phyloP scores from a whole-genome alignment of 2,888 invertebrate genomes.

The Meteorus cinctellus region DNA sequence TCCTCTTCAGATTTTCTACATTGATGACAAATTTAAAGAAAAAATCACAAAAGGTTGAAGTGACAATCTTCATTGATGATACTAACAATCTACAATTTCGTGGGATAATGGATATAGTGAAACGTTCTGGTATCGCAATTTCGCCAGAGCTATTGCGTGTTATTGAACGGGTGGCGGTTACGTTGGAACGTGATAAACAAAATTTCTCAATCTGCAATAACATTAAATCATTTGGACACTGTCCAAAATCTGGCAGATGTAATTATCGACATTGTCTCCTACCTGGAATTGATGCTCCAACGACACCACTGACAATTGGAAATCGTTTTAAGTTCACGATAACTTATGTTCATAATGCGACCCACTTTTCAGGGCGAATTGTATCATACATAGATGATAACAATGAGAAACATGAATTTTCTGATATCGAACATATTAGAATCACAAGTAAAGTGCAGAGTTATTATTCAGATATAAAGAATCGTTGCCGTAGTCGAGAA shows the following conservation, averaged over 20 bases:
- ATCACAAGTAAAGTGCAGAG: slow-evolving; percentile 57
- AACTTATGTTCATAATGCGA: slow-evolving; percentile 76
- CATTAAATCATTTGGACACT: slow-evolving; percentile 80
- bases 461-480: slow-evolving; percentile 58
- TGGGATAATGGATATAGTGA: slow-evolving; percentile 78
- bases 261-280: slow-evolving; percentile 78
- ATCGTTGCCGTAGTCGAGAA: slow-evolving; percentile 57
- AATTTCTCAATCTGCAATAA: slow-evolving; percentile 77
- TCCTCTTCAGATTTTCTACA: slow-evolving; percentile 81
- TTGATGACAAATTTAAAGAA: slow-evolving; percentile 77
- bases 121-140: slow-evolving; percentile 69
- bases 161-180: slow-evolving; percentile 56
- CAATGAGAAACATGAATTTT: slow-evolving; percentile 50
- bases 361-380: slow-evolving; percentile 78
- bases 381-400: slow-evolving; percentile 71
- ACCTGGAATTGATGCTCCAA: slow-evolving; percentile 75
- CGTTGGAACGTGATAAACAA: slow-evolving; percentile 72
- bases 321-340: slow-evolving; percentile 62
- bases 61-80: slow-evolving; percentile 78
- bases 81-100: slow-evolving; percentile 77
- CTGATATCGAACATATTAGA: slow-evolving; percentile 56
- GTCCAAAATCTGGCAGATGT: slow-evolving; percentile 77
- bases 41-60: slow-evolving; percentile 67
- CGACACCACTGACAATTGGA: slow-evolving; percentile 72
- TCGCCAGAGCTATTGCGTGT: slow-evolving; percentile 50